A percentile compares a stretch with the other conserved stretches of the same genome.
These are phyloP conservation scores for Solenopsis fugax DNA, from an alignment of 1,140 invertebrate genomes.

Conservation along the genomic window DNA sequence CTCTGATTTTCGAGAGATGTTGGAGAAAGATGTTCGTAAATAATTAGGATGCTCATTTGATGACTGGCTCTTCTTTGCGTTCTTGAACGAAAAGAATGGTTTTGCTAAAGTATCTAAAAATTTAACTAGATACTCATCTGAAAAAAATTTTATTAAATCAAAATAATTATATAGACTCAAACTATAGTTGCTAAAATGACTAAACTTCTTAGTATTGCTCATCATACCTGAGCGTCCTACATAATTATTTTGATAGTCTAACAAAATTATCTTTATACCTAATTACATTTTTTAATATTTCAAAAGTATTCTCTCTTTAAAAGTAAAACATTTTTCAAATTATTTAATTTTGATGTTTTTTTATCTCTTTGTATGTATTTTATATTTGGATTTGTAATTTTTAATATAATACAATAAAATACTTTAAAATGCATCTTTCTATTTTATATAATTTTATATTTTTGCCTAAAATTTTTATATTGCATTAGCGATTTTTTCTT, in stretches of 20 bases:
- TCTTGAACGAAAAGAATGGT: too few relatives aligned
- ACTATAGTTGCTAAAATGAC: too few relatives aligned
- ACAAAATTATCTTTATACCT: too few relatives aligned
- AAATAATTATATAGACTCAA: too few relatives aligned
- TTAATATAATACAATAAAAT: neutral
- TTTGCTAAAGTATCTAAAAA: too few relatives aligned
- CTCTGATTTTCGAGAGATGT: neutral
- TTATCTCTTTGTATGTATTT: conserved; percentile 5
- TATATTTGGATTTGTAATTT: neutral
- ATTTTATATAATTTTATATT: neutral
- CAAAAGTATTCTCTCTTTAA: neutral
- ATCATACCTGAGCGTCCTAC: too few relatives aligned
- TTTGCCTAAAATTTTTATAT: conserved; percentile 83
- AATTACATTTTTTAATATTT: too few relatives aligned
- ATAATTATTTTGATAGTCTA: too few relatives aligned
- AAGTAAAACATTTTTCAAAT: neutral
- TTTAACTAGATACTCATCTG: too few relatives aligned
- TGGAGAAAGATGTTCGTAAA: neutral
- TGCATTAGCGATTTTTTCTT: neutral
- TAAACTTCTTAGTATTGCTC: too few relatives aligned
- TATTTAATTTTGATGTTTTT: neutral
- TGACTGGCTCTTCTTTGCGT: neutral
- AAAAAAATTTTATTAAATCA: too few relatives aligned
- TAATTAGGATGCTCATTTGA: neutral
- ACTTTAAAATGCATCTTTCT: neutral